phyloP scores from a whole-genome alignment of 2,797 vertebrate genomes.

The Rousettus madagascariensis region DNA sequence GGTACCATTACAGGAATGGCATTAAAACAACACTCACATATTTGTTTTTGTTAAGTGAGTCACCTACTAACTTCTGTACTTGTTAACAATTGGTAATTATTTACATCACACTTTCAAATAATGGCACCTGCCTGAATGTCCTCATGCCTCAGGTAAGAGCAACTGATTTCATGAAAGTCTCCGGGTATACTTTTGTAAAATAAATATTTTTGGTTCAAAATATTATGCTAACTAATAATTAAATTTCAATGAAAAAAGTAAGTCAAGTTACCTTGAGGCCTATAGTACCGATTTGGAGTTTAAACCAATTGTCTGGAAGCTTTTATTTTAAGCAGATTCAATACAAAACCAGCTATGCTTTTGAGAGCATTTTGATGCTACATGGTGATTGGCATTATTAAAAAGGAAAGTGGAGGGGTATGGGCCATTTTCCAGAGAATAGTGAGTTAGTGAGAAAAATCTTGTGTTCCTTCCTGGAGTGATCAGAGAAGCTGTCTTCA shows the following conservation, averaged over 20 bases:
- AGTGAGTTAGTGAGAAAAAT: background rate
- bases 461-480: background rate
- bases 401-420: background rate
- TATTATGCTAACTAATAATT: slow-evolving; percentile 16
- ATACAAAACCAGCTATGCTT: background rate
- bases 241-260: background rate
- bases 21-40: background rate
- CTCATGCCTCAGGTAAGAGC: background rate
- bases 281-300: background rate
- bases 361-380: background rate
- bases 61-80: background rate
- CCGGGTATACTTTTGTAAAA: background rate
- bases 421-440: background rate
- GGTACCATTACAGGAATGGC: background rate
- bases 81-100: background rate
- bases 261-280: background rate
- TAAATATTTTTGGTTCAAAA: background rate
- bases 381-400: background rate
- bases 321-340: background rate
- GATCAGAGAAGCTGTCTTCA: background rate
- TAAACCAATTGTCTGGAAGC: background rate
- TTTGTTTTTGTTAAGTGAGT: background rate
- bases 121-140: background rate
- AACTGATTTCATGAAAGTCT: background rate
- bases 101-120: background rate